Evolutionary conservation across 2,888 invertebrate genomes (phyloP).

Genomic region (Argyresthia goedartella): DNA sequence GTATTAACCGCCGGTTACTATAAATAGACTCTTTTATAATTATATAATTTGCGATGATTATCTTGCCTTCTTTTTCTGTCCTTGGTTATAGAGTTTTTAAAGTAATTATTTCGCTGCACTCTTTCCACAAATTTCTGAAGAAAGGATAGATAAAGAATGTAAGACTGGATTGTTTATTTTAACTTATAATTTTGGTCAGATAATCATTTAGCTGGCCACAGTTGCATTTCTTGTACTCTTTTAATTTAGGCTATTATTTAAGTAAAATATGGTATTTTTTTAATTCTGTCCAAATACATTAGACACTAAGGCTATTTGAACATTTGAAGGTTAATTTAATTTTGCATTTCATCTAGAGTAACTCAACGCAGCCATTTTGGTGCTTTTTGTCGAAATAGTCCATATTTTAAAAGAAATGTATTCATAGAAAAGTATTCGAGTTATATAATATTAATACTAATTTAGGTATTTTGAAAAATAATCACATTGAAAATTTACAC

Average conservation of each 20-base stretch:
- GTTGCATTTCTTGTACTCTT: too few species aligned
- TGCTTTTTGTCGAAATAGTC: conserved; percentile 43
- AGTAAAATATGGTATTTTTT: too few species aligned
- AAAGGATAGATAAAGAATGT: too few species aligned
- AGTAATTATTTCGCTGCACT: too few species aligned
- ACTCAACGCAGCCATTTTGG: conserved; percentile 43
- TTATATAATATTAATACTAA: background rate
- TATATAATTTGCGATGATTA: too few species aligned
- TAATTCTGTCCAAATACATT: too few species aligned
- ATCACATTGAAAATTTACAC: background rate
- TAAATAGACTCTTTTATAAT: too few species aligned
- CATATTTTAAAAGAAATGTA: conserved; percentile 16
- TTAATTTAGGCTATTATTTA: too few species aligned
- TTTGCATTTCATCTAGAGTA: background rate
- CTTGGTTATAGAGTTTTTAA: background rate
- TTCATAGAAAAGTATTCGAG: conserved; percentile 2
- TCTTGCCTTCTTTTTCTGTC: background rate
- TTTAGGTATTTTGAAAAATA: background rate
- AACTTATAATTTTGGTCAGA: background rate
- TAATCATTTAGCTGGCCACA: background rate
- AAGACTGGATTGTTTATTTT: background rate
- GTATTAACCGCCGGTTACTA: too few species aligned
- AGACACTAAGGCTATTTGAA: too few species aligned
- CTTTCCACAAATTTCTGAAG: too few species aligned
- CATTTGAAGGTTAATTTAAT: too few species aligned